Percentiles rank a stretch among this genome's conserved stretches.
These are phyloP conservation scores for Sitobion miscanthi DNA, from an alignment of 1,140 invertebrate species.

Conservation along the genomic window DNA sequence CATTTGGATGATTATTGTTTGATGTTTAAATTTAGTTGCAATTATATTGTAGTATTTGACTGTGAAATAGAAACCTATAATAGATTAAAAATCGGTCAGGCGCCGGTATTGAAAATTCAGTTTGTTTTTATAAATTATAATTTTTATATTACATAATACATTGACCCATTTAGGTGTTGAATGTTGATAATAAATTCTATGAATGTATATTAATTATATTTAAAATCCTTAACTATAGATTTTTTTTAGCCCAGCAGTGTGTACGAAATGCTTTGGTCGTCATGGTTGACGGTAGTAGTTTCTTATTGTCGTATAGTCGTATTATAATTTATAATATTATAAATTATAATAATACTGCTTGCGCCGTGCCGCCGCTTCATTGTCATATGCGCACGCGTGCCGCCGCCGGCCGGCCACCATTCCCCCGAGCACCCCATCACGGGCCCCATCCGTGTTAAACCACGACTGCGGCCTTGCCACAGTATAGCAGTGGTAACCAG, in stretches of 20 bases:
- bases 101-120: too few species aligned
- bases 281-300: not conserved
- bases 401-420: not conserved
- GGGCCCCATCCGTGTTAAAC: not conserved
- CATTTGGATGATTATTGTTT: not conserved
- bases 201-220: too few species aligned
- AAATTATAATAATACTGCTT: not conserved
- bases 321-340: too few species aligned
- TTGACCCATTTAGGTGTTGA: not conserved
- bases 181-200: not conserved
- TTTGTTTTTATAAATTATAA: too few species aligned
- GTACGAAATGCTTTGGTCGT: not conserved
- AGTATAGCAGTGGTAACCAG: not conserved
- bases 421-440: not conserved
- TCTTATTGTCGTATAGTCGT: not conserved
- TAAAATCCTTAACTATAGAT: not conserved
- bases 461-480: not conserved
- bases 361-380: not conserved
- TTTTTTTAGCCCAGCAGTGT: not conserved
- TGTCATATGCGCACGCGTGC: constrained; percentile 36
- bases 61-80: too few species aligned
- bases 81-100: too few species aligned
- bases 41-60: too few species aligned
- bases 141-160: too few species aligned
- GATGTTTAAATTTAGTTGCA: not conserved